These are phyloP conservation scores for Danio aesculapii DNA, from an alignment of 2,797 vertebrate species.

Conservation along the genomic window DNA sequence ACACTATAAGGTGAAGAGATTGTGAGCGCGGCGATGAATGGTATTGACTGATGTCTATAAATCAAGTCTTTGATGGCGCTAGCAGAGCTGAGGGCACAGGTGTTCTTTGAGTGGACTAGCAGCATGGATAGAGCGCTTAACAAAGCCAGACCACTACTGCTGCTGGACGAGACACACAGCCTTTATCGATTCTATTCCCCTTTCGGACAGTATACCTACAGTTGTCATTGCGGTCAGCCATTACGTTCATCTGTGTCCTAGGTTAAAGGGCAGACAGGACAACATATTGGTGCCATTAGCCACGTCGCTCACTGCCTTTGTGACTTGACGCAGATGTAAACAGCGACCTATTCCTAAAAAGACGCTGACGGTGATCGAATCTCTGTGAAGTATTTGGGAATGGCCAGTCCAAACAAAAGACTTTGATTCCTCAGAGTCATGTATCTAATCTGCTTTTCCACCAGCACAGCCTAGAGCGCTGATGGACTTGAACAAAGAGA, in stretches of 20 bases:
- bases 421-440: conserved; percentile 20
- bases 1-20: conserved; percentile 32
- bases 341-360: conserved; percentile 15
- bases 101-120: conserved; percentile 25
- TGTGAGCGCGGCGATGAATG: conserved; percentile 33
- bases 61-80: conserved; percentile 32
- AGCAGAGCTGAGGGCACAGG: conserved; percentile 35
- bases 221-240: conserved; percentile 71
- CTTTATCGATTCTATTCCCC: conserved; percentile 33
- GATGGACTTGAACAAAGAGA: conserved; percentile 28
- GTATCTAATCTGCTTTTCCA: conserved; percentile 47
- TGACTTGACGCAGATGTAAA: conserved; percentile 28
- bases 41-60: conserved; percentile 46
- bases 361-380: conserved; percentile 8
- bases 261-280: conserved; percentile 75
- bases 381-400: conserved; percentile 25
- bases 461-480: not conserved
- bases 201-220: conserved; percentile 14
- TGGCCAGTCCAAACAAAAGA: conserved; percentile 20
- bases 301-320: conserved; percentile 20
- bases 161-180: conserved; percentile 22
- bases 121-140: conserved; percentile 15
- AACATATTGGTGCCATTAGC: conserved; percentile 55
- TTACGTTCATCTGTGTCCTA: conserved; percentile 69
- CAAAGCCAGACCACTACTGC: not conserved